Base-by-base conservation (phyloP, 2,888 invertebrate genomes). In the Opisthograptis luteolata region DNA sequence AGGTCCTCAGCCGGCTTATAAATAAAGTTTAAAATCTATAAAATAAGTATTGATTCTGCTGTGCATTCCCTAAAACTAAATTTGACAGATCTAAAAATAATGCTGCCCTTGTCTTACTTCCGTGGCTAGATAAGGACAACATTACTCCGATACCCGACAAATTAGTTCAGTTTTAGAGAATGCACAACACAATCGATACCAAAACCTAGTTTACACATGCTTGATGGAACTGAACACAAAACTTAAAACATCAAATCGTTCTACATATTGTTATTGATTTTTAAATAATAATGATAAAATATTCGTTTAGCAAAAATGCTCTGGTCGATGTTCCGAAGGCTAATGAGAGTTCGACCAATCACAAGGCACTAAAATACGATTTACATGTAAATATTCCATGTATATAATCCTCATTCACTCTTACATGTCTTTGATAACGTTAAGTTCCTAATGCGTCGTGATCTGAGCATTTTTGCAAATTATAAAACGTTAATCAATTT, bases 241-340 rank as follows among this genome's bases (percentile, higher is more conserved):
- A n/a, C n/a, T n/a, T n/a, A n/a, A n/a, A n/a, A n/a, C 8, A 22
- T 7, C 4, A 25, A 2, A 25, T n/a, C 9, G 9, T 9, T 25
- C 8, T n/a, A n/a, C n/a, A n/a, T n/a, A n/a, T n/a, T n/a, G n/a
- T n/a, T n/a, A n/a, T n/a, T n/a, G n/a, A n/a, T n/a, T n/a, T n/a
- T n/a, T n/a, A n/a, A n/a, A n/a, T n/a, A 2, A 9, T 9, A 10
- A 9, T 25, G 2, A 28, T n/a, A 12, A 13, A 13, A 14, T n/a
- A 15, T 1, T 3, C 15, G 7, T 6, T 28, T 13, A 8, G 7
- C 35, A 36, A 19, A 39, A 39, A 39, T 12, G 27, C 36, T 25
- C n/a, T 19, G 3, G 1, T 28, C 28, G 2, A 28, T 28, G 28
- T 39, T 20, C 39, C 28, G 39, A 39, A 39, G 39, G 39, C 39